phyloP scores from a whole-genome alignment of 2,888 invertebrate species.

The Lithosia quadra region DNA sequence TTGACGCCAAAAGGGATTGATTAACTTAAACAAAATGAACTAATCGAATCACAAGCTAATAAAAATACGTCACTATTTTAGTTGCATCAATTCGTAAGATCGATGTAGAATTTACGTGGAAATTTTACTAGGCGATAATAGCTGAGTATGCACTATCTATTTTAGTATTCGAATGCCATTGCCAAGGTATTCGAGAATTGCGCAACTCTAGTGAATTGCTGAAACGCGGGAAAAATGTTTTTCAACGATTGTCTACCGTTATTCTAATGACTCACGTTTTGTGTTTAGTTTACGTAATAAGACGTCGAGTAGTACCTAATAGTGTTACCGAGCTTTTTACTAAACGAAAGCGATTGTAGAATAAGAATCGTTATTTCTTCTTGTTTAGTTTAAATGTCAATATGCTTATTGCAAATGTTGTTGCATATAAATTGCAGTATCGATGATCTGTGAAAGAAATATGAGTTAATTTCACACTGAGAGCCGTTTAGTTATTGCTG shows the following conservation, averaged over 20 bases:
- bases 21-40: neutral
- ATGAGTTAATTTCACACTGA: too few species aligned
- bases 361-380: conserved; percentile 23
- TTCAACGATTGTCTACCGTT: conserved; percentile 49
- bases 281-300: conserved; percentile 38
- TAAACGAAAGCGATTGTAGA: conserved; percentile 9
- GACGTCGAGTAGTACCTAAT: conserved; percentile 21
- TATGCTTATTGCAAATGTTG: neutral
- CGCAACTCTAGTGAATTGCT: conserved; percentile 40
- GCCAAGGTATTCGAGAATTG: conserved; percentile 71
- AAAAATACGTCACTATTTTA: neutral
- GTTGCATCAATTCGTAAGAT: neutral
- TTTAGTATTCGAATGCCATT: conserved; percentile 72
- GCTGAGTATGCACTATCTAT: conserved; percentile 62
- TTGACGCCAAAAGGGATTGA: neutral
- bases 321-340: conserved; percentile 8
- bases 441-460: too few species aligned
- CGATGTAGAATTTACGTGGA: conserved; percentile 23
- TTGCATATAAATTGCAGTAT: too few species aligned
- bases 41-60: neutral
- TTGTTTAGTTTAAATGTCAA: conserved; percentile 5
- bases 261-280: conserved; percentile 58
- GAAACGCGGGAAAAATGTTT: conserved; percentile 39
- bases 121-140: conserved; percentile 37
- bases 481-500: too few species aligned